Conservation (phyloP, 2,113 vertebrate genomes). For the Gila orcuttii region DNA sequence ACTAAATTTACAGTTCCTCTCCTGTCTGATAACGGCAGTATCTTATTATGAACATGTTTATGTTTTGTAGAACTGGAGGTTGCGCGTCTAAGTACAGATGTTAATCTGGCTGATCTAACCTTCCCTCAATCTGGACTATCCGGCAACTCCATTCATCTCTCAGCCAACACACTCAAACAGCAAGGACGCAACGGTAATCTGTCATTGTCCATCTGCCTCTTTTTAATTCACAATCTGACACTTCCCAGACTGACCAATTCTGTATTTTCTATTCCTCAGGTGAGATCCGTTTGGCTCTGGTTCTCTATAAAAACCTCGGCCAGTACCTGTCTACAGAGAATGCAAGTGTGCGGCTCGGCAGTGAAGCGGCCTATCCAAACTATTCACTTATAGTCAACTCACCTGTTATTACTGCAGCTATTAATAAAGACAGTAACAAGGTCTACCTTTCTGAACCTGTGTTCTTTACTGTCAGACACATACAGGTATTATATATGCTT, state of each 20-base stretch:
- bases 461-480: constrained; percentile 93
- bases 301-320: constrained; percentile 95
- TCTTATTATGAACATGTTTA: constrained; percentile 2
- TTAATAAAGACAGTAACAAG: constrained; percentile 98
- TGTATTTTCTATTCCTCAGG: constrained; percentile 73
- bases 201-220: constrained; percentile 5
- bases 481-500: constrained; percentile 80
- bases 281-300: constrained; percentile 95
- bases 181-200: constrained; percentile 91
- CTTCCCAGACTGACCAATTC: not conserved
- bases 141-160: constrained; percentile 92
- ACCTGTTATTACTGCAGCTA: constrained; percentile 93
- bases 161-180: constrained; percentile 94
- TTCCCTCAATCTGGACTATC: constrained; percentile 90
- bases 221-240: constrained; percentile 12
- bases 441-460: constrained; percentile 97
- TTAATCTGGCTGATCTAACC: constrained; percentile 89
- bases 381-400: constrained; percentile 98
- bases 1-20: not conserved
- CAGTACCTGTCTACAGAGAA: constrained; percentile 96
- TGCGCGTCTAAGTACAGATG: constrained; percentile 94
- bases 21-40: not conserved
- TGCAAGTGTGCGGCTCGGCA: constrained; percentile 89
- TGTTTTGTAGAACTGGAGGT: constrained; percentile 87
- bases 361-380: constrained; percentile 91